Conservation (phyloP, 2,113 vertebrate genomes). For the Neodon shergylaensis region DNA sequence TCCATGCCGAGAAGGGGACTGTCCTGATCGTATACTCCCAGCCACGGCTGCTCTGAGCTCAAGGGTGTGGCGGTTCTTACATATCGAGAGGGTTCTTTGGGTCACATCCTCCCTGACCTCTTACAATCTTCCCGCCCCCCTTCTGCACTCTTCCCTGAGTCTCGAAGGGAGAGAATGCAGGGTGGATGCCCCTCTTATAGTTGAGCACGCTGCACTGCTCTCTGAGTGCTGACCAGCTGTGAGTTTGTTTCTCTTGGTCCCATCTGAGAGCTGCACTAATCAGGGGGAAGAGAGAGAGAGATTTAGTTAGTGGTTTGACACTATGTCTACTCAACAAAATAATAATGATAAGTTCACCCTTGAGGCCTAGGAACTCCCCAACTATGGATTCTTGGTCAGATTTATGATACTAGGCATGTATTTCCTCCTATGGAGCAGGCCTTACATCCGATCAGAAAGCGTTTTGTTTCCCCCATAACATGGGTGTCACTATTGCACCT, state of each 20-base stretch:
- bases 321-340: not conserved
- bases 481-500: too few relatives aligned
- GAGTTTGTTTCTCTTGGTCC: not conserved
- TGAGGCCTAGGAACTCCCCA: not conserved
- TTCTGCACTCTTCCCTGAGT: too few relatives aligned
- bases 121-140: not conserved
- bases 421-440: not conserved
- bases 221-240: not conserved
- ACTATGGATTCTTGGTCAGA: not conserved
- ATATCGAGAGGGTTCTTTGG: not conserved
- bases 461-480: not conserved
- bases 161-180: too few relatives aligned
- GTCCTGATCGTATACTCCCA: too few relatives aligned
- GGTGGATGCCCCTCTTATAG: too few relatives aligned
- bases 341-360: not conserved
- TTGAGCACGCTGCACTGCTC: not conserved
- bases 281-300: not conserved
- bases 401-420: not conserved
- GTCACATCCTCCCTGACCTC: not conserved
- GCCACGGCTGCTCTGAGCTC: not conserved
- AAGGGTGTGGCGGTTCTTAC: too few relatives aligned
- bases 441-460: not conserved
- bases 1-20: not conserved
- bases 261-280: not conserved
- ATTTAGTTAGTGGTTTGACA: not conserved